Conservation (phyloP, 2,113 vertebrate genomes). For the Elanoides forficatus region DNA sequence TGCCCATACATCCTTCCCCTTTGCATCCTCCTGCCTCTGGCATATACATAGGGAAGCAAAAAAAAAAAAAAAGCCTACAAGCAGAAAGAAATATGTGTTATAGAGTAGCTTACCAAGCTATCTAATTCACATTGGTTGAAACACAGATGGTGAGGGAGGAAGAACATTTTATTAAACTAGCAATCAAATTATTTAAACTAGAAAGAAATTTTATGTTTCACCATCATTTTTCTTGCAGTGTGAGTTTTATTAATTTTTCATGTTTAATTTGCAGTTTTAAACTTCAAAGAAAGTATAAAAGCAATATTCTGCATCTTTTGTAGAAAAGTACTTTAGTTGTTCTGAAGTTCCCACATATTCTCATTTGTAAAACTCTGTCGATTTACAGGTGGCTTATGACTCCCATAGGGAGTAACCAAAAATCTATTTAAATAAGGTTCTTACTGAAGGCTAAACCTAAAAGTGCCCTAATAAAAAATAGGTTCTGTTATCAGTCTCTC, state of each 20-base stretch:
- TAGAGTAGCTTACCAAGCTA: neutral
- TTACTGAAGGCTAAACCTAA: constrained; percentile 53
- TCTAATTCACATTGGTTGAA: neutral
- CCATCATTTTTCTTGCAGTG: constrained; percentile 39
- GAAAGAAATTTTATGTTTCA: constrained; percentile 57
- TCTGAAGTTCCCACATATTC: neutral
- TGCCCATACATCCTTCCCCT: neutral
- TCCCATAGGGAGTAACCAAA: constrained; percentile 38
- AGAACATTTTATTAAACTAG: constrained; percentile 1
- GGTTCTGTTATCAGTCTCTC: constrained; percentile 13
- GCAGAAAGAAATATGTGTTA: neutral
- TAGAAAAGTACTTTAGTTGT: neutral
- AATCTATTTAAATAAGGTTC: constrained; percentile 62
- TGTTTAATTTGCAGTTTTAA: constrained; percentile 40
- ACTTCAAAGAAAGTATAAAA: constrained; percentile 54
- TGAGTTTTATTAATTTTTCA: constrained; percentile 55
- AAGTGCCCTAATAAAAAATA: constrained; percentile 62
- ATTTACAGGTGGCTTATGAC: neutral
- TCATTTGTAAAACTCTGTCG: constrained; percentile 56
- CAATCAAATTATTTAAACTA: constrained; percentile 58
- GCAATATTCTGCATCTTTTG: neutral
- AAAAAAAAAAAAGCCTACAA: neutral
- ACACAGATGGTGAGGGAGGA: neutral
- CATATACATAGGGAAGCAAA: neutral
- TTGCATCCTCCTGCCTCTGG: neutral